These are phyloP conservation scores for Saiga tatarica DNA, from an alignment of 2,113 vertebrate genomes.

Conservation along the genomic window DNA sequence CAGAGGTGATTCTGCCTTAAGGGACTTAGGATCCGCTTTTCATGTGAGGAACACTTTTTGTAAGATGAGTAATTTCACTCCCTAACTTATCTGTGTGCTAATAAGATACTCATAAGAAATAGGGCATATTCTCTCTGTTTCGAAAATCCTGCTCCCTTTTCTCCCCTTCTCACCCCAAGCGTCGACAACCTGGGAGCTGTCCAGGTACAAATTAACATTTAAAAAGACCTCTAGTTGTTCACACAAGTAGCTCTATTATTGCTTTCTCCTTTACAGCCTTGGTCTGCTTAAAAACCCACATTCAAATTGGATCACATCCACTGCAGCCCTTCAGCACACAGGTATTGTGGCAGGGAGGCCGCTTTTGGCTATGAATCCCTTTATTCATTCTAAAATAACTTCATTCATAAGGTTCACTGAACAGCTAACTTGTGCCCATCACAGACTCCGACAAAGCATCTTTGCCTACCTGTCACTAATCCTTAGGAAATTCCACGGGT, in stretches of 20 bases:
- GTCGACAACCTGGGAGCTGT: slow-evolving; percentile 69
- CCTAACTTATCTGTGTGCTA: background rate
- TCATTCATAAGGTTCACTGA: slow-evolving; percentile 54
- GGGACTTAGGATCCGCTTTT: background rate
- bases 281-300: slow-evolving; percentile 59
- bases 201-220: slow-evolving; percentile 79
- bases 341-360: slow-evolving; percentile 70
- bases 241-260: slow-evolving; percentile 70
- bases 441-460: slow-evolving; percentile 35
- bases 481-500: background rate
- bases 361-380: slow-evolving; percentile 53
- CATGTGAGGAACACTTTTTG: background rate
- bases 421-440: slow-evolving; percentile 45
- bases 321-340: slow-evolving; percentile 46
- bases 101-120: background rate
- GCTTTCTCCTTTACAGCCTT: slow-evolving; percentile 41
- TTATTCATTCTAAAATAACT: slow-evolving; percentile 62
- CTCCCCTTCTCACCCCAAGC: slow-evolving; percentile 11
- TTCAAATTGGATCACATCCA: slow-evolving; percentile 66
- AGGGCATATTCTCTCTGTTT: slow-evolving; percentile 6
- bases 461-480: slow-evolving; percentile 49
- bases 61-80: slow-evolving; percentile 34
- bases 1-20: background rate
- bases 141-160: slow-evolving; percentile 22
- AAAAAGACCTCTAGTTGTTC: slow-evolving; percentile 68